phyloP scores from a whole-genome alignment of 2,888 invertebrate species.

The Druceiella hillmani region DNA sequence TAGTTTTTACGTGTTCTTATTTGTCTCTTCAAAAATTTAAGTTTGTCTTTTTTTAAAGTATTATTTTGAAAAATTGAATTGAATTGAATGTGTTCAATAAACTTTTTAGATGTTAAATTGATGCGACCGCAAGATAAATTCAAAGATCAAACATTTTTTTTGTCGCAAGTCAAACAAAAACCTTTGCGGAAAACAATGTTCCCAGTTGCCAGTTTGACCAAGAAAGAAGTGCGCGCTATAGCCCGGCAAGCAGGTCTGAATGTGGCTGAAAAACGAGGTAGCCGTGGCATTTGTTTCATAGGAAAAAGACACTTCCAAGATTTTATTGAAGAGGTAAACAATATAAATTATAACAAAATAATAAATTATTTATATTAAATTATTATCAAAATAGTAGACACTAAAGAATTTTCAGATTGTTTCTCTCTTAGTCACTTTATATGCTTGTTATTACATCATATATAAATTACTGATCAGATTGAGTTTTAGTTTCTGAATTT shows the following conservation, averaged over 20 bases:
- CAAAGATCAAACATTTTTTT: constrained; percentile 96
- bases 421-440: too few relatives aligned
- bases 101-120: constrained; percentile 60
- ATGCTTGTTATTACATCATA: too few relatives aligned
- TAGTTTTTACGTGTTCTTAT: background rate
- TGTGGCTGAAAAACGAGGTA: constrained; percentile 73
- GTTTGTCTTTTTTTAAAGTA: constrained; percentile 9
- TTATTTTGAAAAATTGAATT: constrained; percentile 4
- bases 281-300: constrained; percentile 96
- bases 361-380: constrained; percentile 4
- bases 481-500: too few relatives aligned
- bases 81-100: too few relatives aligned
- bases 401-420: too few relatives aligned
- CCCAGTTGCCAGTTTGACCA: constrained; percentile 74
- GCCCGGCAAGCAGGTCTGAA: constrained; percentile 65
- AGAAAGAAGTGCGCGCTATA: constrained; percentile 72
- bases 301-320: constrained; percentile 81
- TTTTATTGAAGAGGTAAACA: constrained; percentile 79
- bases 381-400: too few relatives aligned
- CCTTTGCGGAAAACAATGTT: constrained; percentile 83
- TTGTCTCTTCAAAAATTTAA: background rate
- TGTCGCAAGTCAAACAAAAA: constrained; percentile 76
- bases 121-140: constrained; percentile 64
- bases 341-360: background rate
- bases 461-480: too few relatives aligned